Percentiles rank a stretch among this genome's conserved stretches.
These are phyloP conservation scores for Umimayanthus chanpuru DNA, from an alignment of 92 coral and sea anemone genomes.

Conservation along the genomic window DNA sequence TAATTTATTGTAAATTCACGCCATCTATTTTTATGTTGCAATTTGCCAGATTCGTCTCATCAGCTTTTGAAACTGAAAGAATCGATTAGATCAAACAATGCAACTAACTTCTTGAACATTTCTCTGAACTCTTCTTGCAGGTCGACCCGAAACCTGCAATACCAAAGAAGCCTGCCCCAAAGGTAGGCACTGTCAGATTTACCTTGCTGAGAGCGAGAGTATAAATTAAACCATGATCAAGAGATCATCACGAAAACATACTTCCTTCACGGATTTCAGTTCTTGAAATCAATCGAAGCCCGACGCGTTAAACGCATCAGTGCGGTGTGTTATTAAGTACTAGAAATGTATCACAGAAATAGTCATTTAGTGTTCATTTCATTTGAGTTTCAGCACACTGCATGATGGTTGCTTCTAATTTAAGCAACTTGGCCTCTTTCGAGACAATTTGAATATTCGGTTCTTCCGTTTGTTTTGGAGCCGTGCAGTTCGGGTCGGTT, in stretches of 20 bases:
- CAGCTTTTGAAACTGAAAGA: constrained; percentile 35
- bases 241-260: constrained; percentile 37
- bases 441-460: constrained; percentile 46
- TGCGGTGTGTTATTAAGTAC: not conserved
- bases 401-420: constrained; percentile 31
- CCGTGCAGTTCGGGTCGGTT: constrained; percentile 23
- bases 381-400: constrained; percentile 34
- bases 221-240: constrained; percentile 48
- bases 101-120: constrained; percentile 47
- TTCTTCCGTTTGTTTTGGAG: constrained; percentile 30
- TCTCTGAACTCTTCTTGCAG: constrained; percentile 68
- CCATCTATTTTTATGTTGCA: constrained; percentile 46
- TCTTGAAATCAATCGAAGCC: constrained; percentile 7
- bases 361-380: constrained; percentile 28
- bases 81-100: constrained; percentile 40
- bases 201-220: constrained; percentile 44
- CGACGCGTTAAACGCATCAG: constrained; percentile 5
- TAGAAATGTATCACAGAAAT: constrained; percentile 13
- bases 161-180: constrained; percentile 94
- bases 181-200: constrained; percentile 70
- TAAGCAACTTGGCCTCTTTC: constrained; percentile 37
- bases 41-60: constrained; percentile 26
- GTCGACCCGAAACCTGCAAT: constrained; percentile 97
- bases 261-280: constrained; percentile 17
- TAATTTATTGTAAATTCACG: constrained; percentile 40